A percentile compares a stretch with the other conserved stretches of the same genome.
phyloP scores from a whole-genome alignment of 2,797 vertebrate genomes.

The Pangasius sanitwongsei region DNA sequence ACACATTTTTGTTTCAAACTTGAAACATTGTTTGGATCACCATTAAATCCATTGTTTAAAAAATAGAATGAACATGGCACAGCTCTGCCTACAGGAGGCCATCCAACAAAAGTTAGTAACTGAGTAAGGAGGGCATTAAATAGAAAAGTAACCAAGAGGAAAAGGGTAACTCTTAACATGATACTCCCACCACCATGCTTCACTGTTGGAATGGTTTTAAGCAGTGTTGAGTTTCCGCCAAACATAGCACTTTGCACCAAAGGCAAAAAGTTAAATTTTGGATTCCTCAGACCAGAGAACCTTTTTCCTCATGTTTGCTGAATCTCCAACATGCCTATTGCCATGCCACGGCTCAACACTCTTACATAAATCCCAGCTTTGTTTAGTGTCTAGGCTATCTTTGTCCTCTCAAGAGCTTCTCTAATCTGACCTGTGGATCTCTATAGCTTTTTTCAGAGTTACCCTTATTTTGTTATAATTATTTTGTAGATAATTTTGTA shows the following conservation, averaged over 20 bases:
- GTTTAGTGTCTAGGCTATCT: not conserved
- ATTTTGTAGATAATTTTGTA: too few relatives aligned
- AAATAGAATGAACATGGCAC: not conserved
- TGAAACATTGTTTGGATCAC: not conserved
- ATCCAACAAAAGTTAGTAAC: too few relatives aligned
- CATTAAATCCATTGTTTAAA: not conserved
- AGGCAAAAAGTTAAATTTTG: not conserved
- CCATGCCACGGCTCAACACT: not conserved
- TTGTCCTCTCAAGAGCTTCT: not conserved
- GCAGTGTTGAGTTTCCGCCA: not conserved
- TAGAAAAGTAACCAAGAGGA: too few relatives aligned
- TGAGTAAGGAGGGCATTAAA: not conserved
- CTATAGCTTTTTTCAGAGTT: not conserved
- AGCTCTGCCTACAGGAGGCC: not conserved
- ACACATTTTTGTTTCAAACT: not conserved
- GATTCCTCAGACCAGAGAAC: not conserved
- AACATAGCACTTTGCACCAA: not conserved
- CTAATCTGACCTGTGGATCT: not conserved
- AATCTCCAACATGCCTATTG: not conserved
- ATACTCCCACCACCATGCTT: not conserved
- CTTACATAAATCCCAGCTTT: not conserved
- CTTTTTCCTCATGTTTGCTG: not conserved
- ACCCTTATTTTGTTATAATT: not conserved
- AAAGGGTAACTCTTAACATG: not conserved
- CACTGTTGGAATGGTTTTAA: not conserved